Base-by-base conservation (phyloP, 2,113 vertebrate genomes). In the Paracanthobrama guichenoti region DNA sequence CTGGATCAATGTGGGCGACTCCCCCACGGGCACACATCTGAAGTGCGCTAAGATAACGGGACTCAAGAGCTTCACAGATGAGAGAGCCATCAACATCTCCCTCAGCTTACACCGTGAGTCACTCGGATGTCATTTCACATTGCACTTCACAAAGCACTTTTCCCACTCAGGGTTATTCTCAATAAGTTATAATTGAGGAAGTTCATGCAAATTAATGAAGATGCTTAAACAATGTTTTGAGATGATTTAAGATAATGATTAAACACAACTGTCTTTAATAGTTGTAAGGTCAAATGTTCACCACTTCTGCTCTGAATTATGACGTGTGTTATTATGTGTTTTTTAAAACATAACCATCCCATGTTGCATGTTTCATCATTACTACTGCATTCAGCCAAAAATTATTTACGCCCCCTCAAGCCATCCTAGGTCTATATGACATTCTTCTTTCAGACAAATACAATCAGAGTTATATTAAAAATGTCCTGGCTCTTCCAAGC, bases 21-120 rank as follows among this genome's bases (percentile, higher is more conserved):
- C 94, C 0, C 94, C 97, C 1, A 86, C 96, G 0, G 96, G 96
- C 87, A 98, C 97, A 0, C 88, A 96, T 88, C 95, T 99, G 66
- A 98, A 98, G 88, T 99, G 98, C 31, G 97, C 97, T 93, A 97
- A 94, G 90, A 97, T 99, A 90, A 95, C 96, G 3, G 97, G 97
- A 88, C 94, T 99, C 81, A 99, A 99, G 91, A 95, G 95, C 81
- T 98, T 98, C 0, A 94, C 95, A 11, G 97, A 98, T 0, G 97
- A 98, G 87, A 91, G 95, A 26, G 92, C 94, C 89, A 96, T 99
- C 93, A 98, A 99, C 93, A 97, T 98, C 89, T 98, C 98, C 35
- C 95, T 99, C 90, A 99, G 97, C 86, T 92, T 99, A 18, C 97
- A 99, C 91, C 96, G 98, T 99, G 93, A 98, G 98, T 96, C 55